Conservation (phyloP, 1,140 invertebrate species). For the Drosophila arizonae region DNA sequence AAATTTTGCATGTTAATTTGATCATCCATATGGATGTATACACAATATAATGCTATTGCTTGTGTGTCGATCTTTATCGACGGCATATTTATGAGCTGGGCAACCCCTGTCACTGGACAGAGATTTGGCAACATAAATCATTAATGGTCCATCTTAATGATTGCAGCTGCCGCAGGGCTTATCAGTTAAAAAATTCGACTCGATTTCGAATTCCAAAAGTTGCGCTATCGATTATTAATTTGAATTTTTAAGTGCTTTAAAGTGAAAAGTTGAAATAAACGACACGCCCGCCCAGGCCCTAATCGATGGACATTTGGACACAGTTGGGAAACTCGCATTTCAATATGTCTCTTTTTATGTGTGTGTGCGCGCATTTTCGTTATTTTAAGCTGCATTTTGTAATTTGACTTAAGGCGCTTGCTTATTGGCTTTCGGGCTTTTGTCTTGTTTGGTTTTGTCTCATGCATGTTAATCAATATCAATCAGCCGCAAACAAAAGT, state of each 20-base stretch:
- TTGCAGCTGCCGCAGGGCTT: conserved; percentile 36
- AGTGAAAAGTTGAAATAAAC: conserved; percentile 53
- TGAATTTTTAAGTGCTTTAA: conserved; percentile 41
- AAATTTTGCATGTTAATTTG: conserved; percentile 68
- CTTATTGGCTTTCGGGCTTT: conserved; percentile 33
- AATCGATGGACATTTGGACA: conserved; percentile 3
- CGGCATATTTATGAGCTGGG: conserved; percentile 52
- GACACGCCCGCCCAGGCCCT: conserved; percentile 21
- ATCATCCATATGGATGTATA: conserved; percentile 12
- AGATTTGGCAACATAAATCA: conserved; percentile 76
- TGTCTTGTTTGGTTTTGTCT: conserved; percentile 44
- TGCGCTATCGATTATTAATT: conserved; percentile 62
- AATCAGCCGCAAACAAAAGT: conserved; percentile 51
- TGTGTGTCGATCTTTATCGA: conserved; percentile 52
- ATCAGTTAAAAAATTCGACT: conserved; percentile 66
- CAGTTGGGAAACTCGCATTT: conserved; percentile 60
- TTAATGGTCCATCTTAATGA: conserved; percentile 53
- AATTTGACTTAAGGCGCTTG: conserved; percentile 54
- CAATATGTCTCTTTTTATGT: conserved; percentile 8
- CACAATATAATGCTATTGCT: conserved; percentile 8
- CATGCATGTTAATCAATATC: conserved; percentile 70
- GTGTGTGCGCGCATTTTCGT: conserved; percentile 5
- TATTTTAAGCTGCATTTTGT: conserved; percentile 60
- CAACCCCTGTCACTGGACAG: neutral
- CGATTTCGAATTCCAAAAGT: conserved; percentile 23